Percentiles rank a stretch among this genome's conserved stretches.
Conservation (phyloP, 2,797 vertebrate species). For the Sandelia bainsii region DNA sequence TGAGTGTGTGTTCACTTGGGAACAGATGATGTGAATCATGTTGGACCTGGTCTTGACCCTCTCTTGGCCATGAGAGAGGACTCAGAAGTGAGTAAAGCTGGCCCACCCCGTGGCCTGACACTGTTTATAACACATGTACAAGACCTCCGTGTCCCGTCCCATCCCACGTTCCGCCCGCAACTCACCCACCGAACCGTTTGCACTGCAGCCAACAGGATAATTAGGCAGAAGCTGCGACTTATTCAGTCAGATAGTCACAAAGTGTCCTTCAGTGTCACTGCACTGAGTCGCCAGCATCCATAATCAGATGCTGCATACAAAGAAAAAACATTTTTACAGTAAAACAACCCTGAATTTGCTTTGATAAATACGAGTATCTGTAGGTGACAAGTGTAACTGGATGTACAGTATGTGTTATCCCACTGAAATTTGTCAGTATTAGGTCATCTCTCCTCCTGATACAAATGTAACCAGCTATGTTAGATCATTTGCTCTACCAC, state of each 20-base stretch:
- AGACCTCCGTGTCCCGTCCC: slow-evolving; percentile 25
- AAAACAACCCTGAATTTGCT: neutral
- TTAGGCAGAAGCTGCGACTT: slow-evolving; percentile 13
- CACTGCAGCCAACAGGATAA: slow-evolving; percentile 1
- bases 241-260: neutral
- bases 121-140: slow-evolving; percentile 14
- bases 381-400: slow-evolving; percentile 1
- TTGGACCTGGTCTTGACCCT: slow-evolving; percentile 65
- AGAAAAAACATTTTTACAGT: neutral
- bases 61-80: slow-evolving; percentile 55
- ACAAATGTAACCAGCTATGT: slow-evolving; percentile 14
- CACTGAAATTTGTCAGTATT: slow-evolving; percentile 14
- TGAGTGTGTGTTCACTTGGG: slow-evolving; percentile 56
- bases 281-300: neutral
- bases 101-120: slow-evolving; percentile 21
- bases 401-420: slow-evolving; percentile 21
- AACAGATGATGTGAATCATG: slow-evolving; percentile 80
- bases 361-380: neutral
- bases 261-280: neutral
- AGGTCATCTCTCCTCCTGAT: slow-evolving; percentile 30
- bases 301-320: neutral
- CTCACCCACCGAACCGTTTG: neutral
- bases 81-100: slow-evolving; percentile 70
- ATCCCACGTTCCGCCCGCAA: slow-evolving; percentile 11
- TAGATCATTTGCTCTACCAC: slow-evolving; percentile 43